A percentile compares a stretch with the other conserved stretches of the same genome.
phyloP scores from a whole-genome alignment of 2,113 vertebrate genomes.

The Hymenochirus boettgeri region DNA sequence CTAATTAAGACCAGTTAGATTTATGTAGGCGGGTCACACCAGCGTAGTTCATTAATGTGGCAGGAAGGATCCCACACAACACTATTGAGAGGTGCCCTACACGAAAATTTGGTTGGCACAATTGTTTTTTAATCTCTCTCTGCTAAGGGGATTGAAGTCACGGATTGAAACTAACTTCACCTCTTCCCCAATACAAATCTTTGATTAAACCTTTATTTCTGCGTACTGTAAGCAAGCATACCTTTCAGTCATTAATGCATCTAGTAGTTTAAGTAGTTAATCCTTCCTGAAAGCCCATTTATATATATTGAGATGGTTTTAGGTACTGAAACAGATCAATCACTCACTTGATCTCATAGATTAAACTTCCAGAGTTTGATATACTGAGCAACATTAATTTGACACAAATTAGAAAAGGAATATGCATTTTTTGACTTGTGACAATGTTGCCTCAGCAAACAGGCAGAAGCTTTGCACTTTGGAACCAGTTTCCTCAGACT shows the following conservation, averaged over 20 bases:
- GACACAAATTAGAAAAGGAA: slow-evolving; percentile 41
- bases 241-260: slow-evolving; percentile 14
- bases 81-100: too few relatives aligned
- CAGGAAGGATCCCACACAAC: too few relatives aligned
- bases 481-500: slow-evolving; percentile 32
- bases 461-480: slow-evolving; percentile 31
- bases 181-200: neutral
- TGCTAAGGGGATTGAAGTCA: too few relatives aligned
- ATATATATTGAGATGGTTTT: slow-evolving; percentile 26
- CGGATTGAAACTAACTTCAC: too few relatives aligned
- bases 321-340: slow-evolving; percentile 24
- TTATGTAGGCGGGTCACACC: too few relatives aligned
- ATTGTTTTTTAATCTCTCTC: too few relatives aligned
- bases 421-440: slow-evolving; percentile 39
- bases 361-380: slow-evolving; percentile 25
- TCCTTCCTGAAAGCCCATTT: slow-evolving; percentile 22
- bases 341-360: slow-evolving; percentile 36
- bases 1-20: too few relatives aligned
- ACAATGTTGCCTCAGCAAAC: slow-evolving; percentile 31
- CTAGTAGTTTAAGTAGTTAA: slow-evolving; percentile 14
- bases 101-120: too few relatives aligned
- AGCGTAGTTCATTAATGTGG: too few relatives aligned
- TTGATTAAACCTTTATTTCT: slow-evolving; percentile 6
- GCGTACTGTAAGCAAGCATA: slow-evolving; percentile 11
- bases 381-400: slow-evolving; percentile 27